phyloP scores from a whole-genome alignment of 2,888 invertebrate species.

The Diogma glabrata region DNA sequence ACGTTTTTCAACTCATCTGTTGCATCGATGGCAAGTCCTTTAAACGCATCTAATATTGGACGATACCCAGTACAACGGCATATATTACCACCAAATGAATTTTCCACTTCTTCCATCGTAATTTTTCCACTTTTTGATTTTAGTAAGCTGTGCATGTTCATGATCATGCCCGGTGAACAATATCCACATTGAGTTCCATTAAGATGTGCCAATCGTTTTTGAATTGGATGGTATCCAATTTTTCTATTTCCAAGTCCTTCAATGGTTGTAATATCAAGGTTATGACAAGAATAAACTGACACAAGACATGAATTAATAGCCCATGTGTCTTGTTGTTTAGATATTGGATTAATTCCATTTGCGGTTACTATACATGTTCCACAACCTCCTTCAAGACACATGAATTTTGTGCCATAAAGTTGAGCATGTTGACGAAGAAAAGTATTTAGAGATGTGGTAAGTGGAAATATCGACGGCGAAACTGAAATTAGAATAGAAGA shows the following conservation, averaged over 20 bases:
- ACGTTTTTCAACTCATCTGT: slow-evolving; percentile 14
- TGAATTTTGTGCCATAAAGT: slow-evolving; percentile 46
- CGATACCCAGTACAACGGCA: slow-evolving; percentile 65
- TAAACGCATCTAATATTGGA: slow-evolving; percentile 60
- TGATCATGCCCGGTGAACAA: slow-evolving; percentile 66
- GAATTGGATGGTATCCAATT: slow-evolving; percentile 53
- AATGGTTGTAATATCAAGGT: slow-evolving; percentile 54
- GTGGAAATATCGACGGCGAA: no score
- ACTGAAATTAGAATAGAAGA: no score
- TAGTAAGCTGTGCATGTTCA: slow-evolving; percentile 52
- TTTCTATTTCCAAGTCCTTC: slow-evolving; percentile 49
- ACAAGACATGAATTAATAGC: slow-evolving; percentile 39
- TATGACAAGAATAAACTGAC: slow-evolving; percentile 45
- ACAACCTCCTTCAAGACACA: slow-evolving; percentile 51
- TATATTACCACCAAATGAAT: slow-evolving; percentile 59
- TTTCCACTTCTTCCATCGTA: slow-evolving; percentile 49
- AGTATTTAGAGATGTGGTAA: slow-evolving; percentile 41
- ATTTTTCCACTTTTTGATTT: slow-evolving; percentile 37
- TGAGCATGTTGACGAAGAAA: slow-evolving; percentile 41
- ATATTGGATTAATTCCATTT: slow-evolving; percentile 20
- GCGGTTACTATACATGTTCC: slow-evolving; percentile 43
- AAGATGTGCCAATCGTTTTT: slow-evolving; percentile 45
- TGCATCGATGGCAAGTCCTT: slow-evolving; percentile 49
- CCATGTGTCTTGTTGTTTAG: slow-evolving; percentile 16
- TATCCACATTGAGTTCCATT: slow-evolving; percentile 63